phyloP scores from a whole-genome alignment of 1,140 invertebrate species.

The Scaptomyza montana region DNA sequence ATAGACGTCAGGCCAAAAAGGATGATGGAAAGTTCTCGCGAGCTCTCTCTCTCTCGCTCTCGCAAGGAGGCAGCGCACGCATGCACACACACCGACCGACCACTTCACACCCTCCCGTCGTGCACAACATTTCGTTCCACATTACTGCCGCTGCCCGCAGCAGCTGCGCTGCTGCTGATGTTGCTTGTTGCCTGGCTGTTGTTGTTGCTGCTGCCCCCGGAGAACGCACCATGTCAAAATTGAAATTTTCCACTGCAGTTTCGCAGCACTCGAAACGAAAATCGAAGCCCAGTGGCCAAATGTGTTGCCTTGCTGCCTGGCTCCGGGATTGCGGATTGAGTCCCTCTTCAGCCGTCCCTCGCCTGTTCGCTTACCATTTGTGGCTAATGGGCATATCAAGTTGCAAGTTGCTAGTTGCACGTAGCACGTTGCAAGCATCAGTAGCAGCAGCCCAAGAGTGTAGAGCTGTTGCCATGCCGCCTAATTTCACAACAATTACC shows the following conservation, averaged over 20 bases:
- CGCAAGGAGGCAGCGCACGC: conserved; percentile 33
- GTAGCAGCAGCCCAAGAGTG: background rate
- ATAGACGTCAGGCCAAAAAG: conserved; percentile 39
- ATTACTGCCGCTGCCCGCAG: conserved; percentile 49
- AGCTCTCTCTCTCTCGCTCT: background rate
- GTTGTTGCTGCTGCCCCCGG: conserved; percentile 43
- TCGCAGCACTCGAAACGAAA: conserved; percentile 49
- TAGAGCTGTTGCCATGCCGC: conserved; percentile 23
- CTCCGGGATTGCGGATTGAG: conserved; percentile 22
- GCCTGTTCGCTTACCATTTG: conserved; percentile 27
- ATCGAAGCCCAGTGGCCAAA: conserved; percentile 59
- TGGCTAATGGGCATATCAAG: conserved; percentile 54
- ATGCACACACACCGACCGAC: background rate
- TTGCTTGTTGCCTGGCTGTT: conserved; percentile 5
- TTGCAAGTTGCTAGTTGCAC: conserved; percentile 29
- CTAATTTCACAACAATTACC: conserved; percentile 47
- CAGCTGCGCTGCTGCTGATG: conserved; percentile 29
- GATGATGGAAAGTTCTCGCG: conserved; percentile 71
- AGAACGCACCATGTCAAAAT: conserved; percentile 64
- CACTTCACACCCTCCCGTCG: conserved; percentile 52
- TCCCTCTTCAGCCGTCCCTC: background rate
- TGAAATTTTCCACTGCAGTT: conserved; percentile 77
- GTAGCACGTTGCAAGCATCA: conserved; percentile 1
- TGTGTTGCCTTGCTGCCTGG: conserved; percentile 6
- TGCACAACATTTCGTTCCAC: conserved; percentile 48